A percentile compares a stretch with the other conserved stretches of the same genome.
Conservation (phyloP, 30 jellyfish, hydroid and myxozoan genomes). For the Cassiopea andromeda region DNA sequence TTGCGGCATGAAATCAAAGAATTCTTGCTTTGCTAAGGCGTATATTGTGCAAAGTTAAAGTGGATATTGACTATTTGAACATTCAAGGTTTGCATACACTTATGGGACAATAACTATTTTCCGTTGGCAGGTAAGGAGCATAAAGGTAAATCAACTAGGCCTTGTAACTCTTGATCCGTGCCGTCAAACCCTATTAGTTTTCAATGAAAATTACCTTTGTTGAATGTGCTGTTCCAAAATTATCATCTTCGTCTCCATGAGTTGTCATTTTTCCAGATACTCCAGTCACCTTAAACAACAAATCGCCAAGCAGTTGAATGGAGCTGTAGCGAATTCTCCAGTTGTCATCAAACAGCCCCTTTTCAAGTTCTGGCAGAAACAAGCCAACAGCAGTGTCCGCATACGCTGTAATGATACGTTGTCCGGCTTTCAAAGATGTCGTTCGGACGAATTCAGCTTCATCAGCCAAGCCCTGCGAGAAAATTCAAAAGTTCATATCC, state of each 20-base stretch:
- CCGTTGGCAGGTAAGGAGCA: no score
- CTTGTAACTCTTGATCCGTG: no score
- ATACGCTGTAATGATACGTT: constrained; percentile 86
- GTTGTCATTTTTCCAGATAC: constrained; percentile 96
- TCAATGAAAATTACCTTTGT: constrained; percentile 69
- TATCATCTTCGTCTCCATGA: constrained; percentile 96
- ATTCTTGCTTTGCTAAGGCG: no score
- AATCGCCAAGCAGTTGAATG: constrained; percentile 91
- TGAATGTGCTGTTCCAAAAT: constrained; percentile 95
- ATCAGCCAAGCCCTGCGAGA: constrained; percentile 91
- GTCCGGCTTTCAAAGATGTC: constrained; percentile 97
- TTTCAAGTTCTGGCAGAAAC: constrained; percentile 91
- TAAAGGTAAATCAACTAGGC: no score
- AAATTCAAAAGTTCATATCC: background rate
- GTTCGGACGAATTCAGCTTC: constrained; percentile 94
- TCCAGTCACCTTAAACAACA: constrained; percentile 93
- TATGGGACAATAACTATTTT: no score
- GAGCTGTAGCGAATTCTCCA: constrained; percentile 98
- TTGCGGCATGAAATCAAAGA: no score
- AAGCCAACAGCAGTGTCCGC: constrained; percentile 91
- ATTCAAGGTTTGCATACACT: no score
- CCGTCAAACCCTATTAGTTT: no score
- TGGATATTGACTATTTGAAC: no score
- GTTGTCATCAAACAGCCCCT: constrained; percentile 92
- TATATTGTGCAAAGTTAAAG: no score